These are phyloP conservation scores for Parauchenoglanis ngamensis DNA, from an alignment of 2,797 vertebrate species.

Conservation along the genomic window DNA sequence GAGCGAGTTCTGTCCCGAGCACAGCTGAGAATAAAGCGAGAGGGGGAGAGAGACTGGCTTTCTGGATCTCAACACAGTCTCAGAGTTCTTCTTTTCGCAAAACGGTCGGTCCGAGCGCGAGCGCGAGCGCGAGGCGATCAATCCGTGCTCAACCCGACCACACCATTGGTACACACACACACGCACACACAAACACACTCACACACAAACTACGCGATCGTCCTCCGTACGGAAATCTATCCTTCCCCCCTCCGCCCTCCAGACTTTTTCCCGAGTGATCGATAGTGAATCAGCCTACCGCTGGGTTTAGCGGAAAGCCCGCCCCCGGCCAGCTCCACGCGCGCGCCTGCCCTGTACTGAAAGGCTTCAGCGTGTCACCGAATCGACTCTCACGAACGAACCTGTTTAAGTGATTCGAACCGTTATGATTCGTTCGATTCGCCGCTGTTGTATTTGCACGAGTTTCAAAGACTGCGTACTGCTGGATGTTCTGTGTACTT, in stretches of 20 bases:
- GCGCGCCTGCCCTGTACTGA: constrained; percentile 40
- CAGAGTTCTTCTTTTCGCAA: background rate
- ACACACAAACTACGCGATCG: constrained; percentile 63
- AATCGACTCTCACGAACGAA: constrained; percentile 8
- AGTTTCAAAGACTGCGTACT: background rate
- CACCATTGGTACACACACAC: constrained; percentile 60
- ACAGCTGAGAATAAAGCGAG: too few relatives aligned
- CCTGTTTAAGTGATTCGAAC: background rate
- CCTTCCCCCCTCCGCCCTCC: constrained; percentile 47
- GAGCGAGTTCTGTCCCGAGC: background rate
- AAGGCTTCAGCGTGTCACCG: background rate
- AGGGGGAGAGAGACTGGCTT: too few relatives aligned
- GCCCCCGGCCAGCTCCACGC: constrained; percentile 59
- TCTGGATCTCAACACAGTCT: background rate
- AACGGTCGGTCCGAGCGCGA: background rate
- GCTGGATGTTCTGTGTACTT: background rate
- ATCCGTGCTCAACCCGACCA: constrained; percentile 52
- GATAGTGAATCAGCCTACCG: constrained; percentile 80
- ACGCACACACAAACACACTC: constrained; percentile 57
- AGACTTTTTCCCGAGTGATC: constrained; percentile 71
- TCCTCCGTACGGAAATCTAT: constrained; percentile 61
- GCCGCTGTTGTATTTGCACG: too few relatives aligned
- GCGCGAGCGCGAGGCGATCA: constrained; percentile 18
- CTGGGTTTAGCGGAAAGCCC: constrained; percentile 75
- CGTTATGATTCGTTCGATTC: background rate